Percentiles rank a stretch among this genome's conserved stretches.
Conservation (phyloP, 2,888 invertebrate genomes). For the Microplitis manilae region DNA sequence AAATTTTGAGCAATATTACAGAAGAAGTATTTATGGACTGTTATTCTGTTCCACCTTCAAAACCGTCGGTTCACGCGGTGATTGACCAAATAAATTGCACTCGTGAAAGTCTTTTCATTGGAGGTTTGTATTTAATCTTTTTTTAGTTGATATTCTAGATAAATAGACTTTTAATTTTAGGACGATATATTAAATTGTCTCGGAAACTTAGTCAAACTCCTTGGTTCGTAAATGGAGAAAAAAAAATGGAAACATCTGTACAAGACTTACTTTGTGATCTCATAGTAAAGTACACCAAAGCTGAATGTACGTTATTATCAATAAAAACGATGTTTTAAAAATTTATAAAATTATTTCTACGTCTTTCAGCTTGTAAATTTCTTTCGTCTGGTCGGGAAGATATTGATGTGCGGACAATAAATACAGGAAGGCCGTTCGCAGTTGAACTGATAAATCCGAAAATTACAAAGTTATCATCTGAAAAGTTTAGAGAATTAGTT, state of each 20-base stretch:
- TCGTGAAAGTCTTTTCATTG: conserved; percentile 79
- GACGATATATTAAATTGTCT: conserved; percentile 88
- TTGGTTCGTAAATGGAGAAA: conserved; percentile 88
- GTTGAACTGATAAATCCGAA: conserved; percentile 85
- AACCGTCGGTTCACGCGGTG: conserved; percentile 69
- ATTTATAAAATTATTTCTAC: too few relatives aligned
- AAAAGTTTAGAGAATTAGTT: conserved; percentile 75
- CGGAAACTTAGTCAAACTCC: conserved; percentile 93
- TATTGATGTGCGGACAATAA: conserved; percentile 95
- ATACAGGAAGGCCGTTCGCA: conserved; percentile 93
- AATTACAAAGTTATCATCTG: conserved; percentile 72
- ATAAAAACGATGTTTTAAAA: background rate
- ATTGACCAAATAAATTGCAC: conserved; percentile 74
- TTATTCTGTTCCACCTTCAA: conserved; percentile 74
- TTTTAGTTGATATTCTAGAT: conserved; percentile 56
- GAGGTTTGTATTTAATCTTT: conserved; percentile 68
- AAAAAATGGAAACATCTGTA: conserved; percentile 88
- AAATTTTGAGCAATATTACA: conserved; percentile 72
- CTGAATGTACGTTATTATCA: conserved; percentile 69
- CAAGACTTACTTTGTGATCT: conserved; percentile 88
- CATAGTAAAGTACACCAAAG: conserved; percentile 76
- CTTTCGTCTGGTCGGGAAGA: conserved; percentile 96
- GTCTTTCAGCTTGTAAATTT: conserved; percentile 78
- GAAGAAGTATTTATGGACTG: conserved; percentile 73
- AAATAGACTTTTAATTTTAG: conserved; percentile 60